A percentile compares a stretch with the other conserved stretches of the same genome.
Evolutionary conservation across 2,888 invertebrate species (phyloP).

Genomic region (Theretra japonica): DNA sequence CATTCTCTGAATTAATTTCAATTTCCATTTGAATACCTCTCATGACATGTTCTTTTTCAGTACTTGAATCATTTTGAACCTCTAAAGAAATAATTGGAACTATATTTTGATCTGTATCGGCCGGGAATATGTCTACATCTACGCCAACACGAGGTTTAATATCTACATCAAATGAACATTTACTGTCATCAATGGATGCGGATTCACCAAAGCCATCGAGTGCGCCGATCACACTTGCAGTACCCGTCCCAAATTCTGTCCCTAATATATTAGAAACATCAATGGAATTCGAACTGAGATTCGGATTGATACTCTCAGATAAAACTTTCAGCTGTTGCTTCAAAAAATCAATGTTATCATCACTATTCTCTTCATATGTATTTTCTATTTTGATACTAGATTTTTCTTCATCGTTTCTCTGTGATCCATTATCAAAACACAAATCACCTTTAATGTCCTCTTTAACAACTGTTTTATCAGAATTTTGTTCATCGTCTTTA

Average conservation of each 20-base stretch:
- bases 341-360: neutral
- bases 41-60: neutral
- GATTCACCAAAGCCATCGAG: neutral
- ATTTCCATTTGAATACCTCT: neutral
- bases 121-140: neutral
- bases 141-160: neutral
- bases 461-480: neutral
- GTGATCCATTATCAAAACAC: neutral
- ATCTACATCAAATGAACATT: neutral
- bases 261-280: neutral
- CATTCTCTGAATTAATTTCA: neutral
- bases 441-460: neutral
- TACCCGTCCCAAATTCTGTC: neutral
- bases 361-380: slow-evolving; percentile 2
- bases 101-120: neutral
- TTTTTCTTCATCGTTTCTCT: neutral
- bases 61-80: neutral
- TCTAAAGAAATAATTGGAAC: neutral
- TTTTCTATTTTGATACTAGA: slow-evolving; percentile 1
- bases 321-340: slow-evolving; percentile 19
- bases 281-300: neutral
- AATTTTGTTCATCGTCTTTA: too few species aligned
- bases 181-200: neutral
- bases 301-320: slow-evolving; percentile 11
- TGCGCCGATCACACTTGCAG: neutral